These are phyloP conservation scores for Conistra vaccinii DNA, from an alignment of 2,888 invertebrate species.

Conservation along the genomic window DNA sequence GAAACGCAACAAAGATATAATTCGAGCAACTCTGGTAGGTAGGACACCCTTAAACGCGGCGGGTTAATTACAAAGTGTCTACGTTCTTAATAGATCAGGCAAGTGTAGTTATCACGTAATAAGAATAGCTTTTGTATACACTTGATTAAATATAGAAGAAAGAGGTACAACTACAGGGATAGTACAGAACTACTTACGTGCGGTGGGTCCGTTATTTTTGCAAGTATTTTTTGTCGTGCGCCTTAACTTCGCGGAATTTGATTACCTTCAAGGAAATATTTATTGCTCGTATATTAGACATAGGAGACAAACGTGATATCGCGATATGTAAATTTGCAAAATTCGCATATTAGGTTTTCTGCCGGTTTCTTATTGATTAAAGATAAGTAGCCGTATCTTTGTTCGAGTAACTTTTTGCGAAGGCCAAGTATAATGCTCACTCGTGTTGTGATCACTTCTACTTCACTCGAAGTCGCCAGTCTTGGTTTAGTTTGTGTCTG, in stretches of 20 bases:
- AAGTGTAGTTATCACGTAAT: slow-evolving; percentile 9
- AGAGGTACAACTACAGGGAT: neutral
- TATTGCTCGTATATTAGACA: slow-evolving; percentile 60
- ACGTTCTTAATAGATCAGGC: slow-evolving; percentile 12
- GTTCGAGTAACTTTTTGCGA: slow-evolving; percentile 42
- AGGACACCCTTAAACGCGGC: neutral
- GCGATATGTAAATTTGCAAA: slow-evolving; percentile 77
- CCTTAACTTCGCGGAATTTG: slow-evolving; percentile 34
- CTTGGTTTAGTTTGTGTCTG: slow-evolving; percentile 50
- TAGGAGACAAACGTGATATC: slow-evolving; percentile 75
- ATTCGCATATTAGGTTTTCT: slow-evolving; percentile 60
- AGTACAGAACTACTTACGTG: slow-evolving; percentile 22
- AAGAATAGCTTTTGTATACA: neutral
- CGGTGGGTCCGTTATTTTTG: slow-evolving; percentile 9
- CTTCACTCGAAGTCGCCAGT: slow-evolving; percentile 26
- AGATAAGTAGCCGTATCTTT: slow-evolving; percentile 31
- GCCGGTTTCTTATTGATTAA: slow-evolving; percentile 58
- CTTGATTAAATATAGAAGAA: neutral
- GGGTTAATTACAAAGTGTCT: slow-evolving; percentile 36
- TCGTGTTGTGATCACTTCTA: slow-evolving; percentile 38
- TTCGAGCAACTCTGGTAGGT: neutral
- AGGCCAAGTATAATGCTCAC: slow-evolving; percentile 37
- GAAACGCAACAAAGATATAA: slow-evolving; percentile 3
- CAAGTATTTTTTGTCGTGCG: slow-evolving; percentile 35
- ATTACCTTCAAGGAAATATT: slow-evolving; percentile 48